phyloP scores from a whole-genome alignment of 2,888 invertebrate species.

The Atherix ibis region DNA sequence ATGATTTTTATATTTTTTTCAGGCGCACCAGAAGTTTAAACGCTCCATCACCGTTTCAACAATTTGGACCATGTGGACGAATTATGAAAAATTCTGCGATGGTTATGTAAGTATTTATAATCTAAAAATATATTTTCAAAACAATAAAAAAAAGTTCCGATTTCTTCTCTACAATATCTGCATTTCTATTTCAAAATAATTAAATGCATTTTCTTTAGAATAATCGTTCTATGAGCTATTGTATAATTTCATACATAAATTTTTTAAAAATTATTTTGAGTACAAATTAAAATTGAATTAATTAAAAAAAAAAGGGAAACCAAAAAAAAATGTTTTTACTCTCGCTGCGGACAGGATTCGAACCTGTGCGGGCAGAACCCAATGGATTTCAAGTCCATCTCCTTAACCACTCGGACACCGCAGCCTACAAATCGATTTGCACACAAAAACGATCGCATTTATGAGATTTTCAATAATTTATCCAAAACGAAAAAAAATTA shows the following conservation, averaged over 20 bases:
- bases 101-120: slow-evolving; percentile 70
- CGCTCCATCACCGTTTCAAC: slow-evolving; percentile 90
- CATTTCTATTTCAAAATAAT: not conserved
- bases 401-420: not conserved
- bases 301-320: slow-evolving; percentile 1
- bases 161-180: not conserved
- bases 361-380: slow-evolving; percentile 8
- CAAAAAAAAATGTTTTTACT: not conserved
- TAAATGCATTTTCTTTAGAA: not conserved
- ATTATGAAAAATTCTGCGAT: slow-evolving; percentile 93
- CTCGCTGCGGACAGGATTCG: slow-evolving; percentile 7
- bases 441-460: too few species aligned
- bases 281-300: too few species aligned
- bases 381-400: slow-evolving; percentile 7
- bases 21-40: slow-evolving; percentile 90
- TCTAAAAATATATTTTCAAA: too few species aligned
- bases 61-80: slow-evolving; percentile 95
- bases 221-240: too few species aligned
- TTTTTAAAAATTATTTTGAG: too few species aligned
- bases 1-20: slow-evolving; percentile 32
- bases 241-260: too few species aligned
- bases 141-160: not conserved
- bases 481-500: too few species aligned
- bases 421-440: not conserved
- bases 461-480: too few species aligned